These are phyloP conservation scores for Andinoacara biseriatus DNA, from an alignment of 2,113 vertebrate genomes.

Conservation along the genomic window DNA sequence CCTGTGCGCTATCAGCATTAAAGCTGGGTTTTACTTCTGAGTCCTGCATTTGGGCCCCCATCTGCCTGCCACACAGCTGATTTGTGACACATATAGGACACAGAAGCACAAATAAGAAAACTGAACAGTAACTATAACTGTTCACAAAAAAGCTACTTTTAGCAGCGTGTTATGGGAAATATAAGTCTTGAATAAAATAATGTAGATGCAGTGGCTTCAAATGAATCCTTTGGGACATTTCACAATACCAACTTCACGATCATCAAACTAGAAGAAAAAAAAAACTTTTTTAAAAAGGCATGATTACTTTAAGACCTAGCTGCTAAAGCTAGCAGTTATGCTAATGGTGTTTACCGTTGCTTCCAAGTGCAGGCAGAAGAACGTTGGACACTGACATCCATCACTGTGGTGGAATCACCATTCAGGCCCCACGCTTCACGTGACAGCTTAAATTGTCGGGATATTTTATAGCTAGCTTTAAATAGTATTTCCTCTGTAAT, in stretches of 20 bases:
- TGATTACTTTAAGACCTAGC: not conserved
- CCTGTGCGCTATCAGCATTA: too few relatives aligned
- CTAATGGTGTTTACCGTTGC: too few relatives aligned
- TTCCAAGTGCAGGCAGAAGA: too few relatives aligned
- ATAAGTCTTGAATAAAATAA: not conserved
- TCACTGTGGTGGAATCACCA: not conserved
- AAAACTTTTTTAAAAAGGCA: not conserved
- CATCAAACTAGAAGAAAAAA: not conserved
- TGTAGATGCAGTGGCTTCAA: not conserved
- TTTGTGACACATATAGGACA: not conserved
- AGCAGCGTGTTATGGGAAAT: not conserved
- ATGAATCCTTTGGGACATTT: not conserved
- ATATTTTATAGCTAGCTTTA: not conserved
- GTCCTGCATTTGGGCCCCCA: too few relatives aligned
- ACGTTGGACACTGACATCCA: too few relatives aligned
- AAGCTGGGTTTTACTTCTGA: too few relatives aligned
- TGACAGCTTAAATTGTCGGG: not conserved
- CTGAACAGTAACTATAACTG: not conserved
- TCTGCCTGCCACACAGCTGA: too few relatives aligned
- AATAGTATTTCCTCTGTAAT: not conserved
- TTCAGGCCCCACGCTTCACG: not conserved
- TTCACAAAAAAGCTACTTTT: not conserved
- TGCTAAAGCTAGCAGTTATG: not conserved
- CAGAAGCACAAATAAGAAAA: not conserved
- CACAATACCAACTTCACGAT: not conserved